phyloP scores from a whole-genome alignment of 2,113 vertebrate genomes.

The Menidia beryllina region DNA sequence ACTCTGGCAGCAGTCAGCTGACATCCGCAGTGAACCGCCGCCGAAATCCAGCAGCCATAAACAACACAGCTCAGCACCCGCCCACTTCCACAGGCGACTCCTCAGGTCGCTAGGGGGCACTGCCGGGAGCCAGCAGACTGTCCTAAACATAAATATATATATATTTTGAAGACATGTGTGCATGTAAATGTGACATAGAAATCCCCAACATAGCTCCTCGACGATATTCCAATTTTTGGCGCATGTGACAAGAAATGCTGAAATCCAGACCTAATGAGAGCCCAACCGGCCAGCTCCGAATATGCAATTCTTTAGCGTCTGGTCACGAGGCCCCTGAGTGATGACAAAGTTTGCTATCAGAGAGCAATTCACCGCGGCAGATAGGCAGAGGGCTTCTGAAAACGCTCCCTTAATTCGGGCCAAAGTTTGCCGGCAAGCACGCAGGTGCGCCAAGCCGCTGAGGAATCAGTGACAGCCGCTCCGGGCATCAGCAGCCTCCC shows the following conservation, averaged over 20 bases:
- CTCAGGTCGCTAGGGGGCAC: slow-evolving; percentile 76
- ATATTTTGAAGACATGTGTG: slow-evolving; percentile 15
- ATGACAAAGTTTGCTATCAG: slow-evolving; percentile 68
- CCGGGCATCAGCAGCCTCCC: slow-evolving; percentile 42
- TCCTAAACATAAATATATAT: too few species aligned
- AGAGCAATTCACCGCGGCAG: slow-evolving; percentile 41
- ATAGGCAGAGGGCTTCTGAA: slow-evolving; percentile 32
- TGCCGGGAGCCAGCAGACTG: slow-evolving; percentile 35
- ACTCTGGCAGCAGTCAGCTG: slow-evolving; percentile 58
- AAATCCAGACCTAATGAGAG: slow-evolving; percentile 38
- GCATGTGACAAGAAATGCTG: slow-evolving; percentile 46
- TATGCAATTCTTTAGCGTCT: slow-evolving; percentile 53
- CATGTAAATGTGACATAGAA: slow-evolving; percentile 7
- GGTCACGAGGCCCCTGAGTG: slow-evolving; percentile 64
- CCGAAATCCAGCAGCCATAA: slow-evolving; percentile 66
- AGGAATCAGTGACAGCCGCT: slow-evolving; percentile 25
- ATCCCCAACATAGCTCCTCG: slow-evolving; percentile 12
- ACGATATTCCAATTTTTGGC: slow-evolving; percentile 36
- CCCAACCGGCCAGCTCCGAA: slow-evolving; percentile 25
- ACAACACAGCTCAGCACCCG: slow-evolving; percentile 67
- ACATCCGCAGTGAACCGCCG: slow-evolving; percentile 74
- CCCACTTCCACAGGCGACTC: slow-evolving; percentile 56
- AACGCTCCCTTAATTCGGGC: slow-evolving; percentile 15
- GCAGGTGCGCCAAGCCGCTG: slow-evolving; percentile 44
- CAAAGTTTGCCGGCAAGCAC: background rate